phyloP scores from a whole-genome alignment of 2,888 invertebrate genomes.

The Didymodactylos carnosus region DNA sequence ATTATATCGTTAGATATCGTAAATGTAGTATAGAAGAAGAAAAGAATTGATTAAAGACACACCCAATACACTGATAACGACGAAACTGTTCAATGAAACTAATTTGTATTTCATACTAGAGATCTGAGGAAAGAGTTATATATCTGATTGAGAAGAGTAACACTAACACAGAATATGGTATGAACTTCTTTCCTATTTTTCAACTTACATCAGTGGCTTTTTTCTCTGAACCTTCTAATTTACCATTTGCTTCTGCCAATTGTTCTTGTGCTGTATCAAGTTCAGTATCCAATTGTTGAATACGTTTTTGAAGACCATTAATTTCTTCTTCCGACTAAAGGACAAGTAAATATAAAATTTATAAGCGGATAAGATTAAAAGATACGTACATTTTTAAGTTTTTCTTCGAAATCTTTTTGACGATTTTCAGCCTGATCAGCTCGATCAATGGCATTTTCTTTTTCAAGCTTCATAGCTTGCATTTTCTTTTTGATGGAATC shows the following conservation, averaged over 20 bases:
- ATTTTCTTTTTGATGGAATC: slow-evolving; percentile 99
- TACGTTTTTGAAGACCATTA: slow-evolving; percentile 93
- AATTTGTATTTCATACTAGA: too few species aligned
- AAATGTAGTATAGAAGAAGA: too few species aligned
- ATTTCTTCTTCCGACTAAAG: slow-evolving; percentile 66
- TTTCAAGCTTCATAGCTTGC: slow-evolving; percentile 99
- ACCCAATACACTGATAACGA: too few species aligned
- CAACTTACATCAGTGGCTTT: slow-evolving; percentile 53
- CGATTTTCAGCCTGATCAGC: slow-evolving; percentile 92
- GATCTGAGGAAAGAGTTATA: too few species aligned
- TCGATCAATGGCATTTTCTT: slow-evolving; percentile 91
- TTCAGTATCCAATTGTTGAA: slow-evolving; percentile 95
- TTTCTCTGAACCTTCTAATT: slow-evolving; percentile 97
- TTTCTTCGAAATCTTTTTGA: slow-evolving; percentile 49
- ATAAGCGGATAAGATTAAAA: neutral
- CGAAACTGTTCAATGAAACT: too few species aligned
- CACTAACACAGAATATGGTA: too few species aligned
- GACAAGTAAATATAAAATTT: neutral
- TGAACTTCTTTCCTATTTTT: too few species aligned
- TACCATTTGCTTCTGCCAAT: slow-evolving; percentile 77
- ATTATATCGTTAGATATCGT: too few species aligned
- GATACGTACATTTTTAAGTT: slow-evolving; percentile 41
- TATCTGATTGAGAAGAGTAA: too few species aligned
- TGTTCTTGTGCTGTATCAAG: slow-evolving; percentile 94
- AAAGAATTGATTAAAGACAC: too few species aligned